Evolutionary conservation across 2,113 vertebrate genomes (phyloP).

Genomic region (Rhineura floridana): DNA sequence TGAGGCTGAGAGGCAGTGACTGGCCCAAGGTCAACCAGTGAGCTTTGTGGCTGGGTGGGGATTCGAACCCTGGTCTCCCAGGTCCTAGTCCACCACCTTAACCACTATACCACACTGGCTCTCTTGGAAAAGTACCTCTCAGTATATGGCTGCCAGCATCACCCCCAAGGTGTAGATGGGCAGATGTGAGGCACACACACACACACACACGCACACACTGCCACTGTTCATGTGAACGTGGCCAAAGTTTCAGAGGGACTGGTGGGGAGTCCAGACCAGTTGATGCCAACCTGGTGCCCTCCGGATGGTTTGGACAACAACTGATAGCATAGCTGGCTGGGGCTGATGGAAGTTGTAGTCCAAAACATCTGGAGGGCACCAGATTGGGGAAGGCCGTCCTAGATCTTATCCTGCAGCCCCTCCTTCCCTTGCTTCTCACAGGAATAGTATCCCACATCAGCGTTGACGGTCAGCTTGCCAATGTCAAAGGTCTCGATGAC

Average conservation of each 20-base stretch:
- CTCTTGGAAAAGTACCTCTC: too few species aligned
- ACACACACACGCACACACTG: too few species aligned
- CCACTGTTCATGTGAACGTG: not conserved
- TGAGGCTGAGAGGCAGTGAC: too few species aligned
- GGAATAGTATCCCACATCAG: conserved; percentile 94
- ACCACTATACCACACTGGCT: too few species aligned
- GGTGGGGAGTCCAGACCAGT: not conserved
- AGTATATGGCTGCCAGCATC: too few species aligned
- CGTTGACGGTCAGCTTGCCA: conserved; percentile 91
- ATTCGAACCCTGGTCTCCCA: too few species aligned
- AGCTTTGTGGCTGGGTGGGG: too few species aligned
- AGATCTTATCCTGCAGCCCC: not conserved
- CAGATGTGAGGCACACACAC: not conserved
- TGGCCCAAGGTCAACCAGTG: too few species aligned
- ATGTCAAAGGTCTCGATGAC: conserved; percentile 98
- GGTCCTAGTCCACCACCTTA: too few species aligned
- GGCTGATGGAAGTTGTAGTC: not conserved
- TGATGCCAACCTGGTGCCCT: not conserved
- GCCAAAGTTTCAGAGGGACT: not conserved
- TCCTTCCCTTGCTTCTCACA: conserved; percentile 73
- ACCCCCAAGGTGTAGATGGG: not conserved
- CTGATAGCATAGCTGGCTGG: too few species aligned
- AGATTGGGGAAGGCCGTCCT: not conserved
- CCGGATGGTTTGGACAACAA: not conserved
- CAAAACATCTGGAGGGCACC: not conserved